Conservation (phyloP, 2,888 invertebrate genomes). For the Trichacis sp. region DNA sequence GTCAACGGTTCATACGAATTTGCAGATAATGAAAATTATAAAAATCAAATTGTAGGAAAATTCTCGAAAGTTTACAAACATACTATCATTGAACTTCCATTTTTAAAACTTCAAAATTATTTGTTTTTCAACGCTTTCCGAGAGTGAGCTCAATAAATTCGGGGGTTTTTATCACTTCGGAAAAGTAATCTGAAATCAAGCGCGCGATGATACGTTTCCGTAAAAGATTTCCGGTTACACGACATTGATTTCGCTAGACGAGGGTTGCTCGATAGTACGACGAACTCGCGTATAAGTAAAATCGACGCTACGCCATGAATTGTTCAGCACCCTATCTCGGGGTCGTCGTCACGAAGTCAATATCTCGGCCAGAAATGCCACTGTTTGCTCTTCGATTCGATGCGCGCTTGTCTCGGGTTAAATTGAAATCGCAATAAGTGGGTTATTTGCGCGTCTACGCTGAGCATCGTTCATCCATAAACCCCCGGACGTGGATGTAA, state of each 20-base stretch:
- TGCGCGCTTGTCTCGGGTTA: constrained; percentile 32
- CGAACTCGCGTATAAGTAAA: constrained; percentile 27
- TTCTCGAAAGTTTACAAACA: no score
- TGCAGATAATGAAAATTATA: no score
- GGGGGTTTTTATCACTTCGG: background rate
- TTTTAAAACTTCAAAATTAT: no score
- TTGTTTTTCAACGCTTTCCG: background rate
- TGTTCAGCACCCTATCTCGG: constrained; percentile 53
- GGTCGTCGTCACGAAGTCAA: constrained; percentile 58
- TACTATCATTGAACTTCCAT: no score
- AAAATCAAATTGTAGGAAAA: no score
- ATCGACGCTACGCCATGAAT: constrained; percentile 50
- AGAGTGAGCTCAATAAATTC: background rate
- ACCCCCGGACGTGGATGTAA: background rate
- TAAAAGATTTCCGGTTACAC: constrained; percentile 13
- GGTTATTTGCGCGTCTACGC: constrained; percentile 16
- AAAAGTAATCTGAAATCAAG: constrained; percentile 1
- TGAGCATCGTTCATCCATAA: background rate
- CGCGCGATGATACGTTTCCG: constrained; percentile 2
- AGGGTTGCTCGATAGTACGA: constrained; percentile 29
- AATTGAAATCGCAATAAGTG: constrained; percentile 33
- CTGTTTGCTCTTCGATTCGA: constrained; percentile 50
- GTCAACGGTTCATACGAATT: no score
- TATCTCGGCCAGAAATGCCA: constrained; percentile 50
- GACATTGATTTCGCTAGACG: constrained; percentile 17